Percentiles rank a stretch among this genome's conserved stretches.
Conservation (phyloP, 2,797 vertebrate species). For the Enteromius argenteus region DNA sequence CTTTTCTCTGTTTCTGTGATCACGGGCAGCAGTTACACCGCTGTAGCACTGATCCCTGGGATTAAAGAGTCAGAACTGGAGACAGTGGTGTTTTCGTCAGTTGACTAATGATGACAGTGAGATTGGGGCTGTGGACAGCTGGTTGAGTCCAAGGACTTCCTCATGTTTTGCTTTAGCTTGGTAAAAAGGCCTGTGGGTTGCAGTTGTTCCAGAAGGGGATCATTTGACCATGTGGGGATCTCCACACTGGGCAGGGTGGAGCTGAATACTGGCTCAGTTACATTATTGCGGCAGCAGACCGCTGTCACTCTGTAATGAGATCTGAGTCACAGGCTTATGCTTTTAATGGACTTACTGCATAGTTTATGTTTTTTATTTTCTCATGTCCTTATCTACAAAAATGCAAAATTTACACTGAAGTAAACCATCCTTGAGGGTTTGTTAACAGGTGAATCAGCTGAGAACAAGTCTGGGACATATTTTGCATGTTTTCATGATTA, state of each 20-base stretch:
- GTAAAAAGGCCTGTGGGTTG: slow-evolving; percentile 16
- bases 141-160: slow-evolving; percentile 37
- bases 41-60: background rate
- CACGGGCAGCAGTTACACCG: background rate
- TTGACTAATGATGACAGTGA: slow-evolving; percentile 33
- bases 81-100: slow-evolving; percentile 26
- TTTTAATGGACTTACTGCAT: slow-evolving; percentile 16
- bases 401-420: background rate
- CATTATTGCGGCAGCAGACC: slow-evolving; percentile 30
- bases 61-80: slow-evolving; percentile 26
- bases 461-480: background rate
- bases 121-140: slow-evolving; percentile 44
- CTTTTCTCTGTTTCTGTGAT: background rate
- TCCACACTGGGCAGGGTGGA: slow-evolving; percentile 42
- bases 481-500: background rate
- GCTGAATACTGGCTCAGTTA: slow-evolving; percentile 31
- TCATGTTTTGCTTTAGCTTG: slow-evolving; percentile 23
- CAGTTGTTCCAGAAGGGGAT: slow-evolving; percentile 31
- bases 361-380: background rate
- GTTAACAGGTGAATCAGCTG: background rate
- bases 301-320: slow-evolving; percentile 36
- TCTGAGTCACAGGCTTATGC: slow-evolving; percentile 1
- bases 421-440: background rate
- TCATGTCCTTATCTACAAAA: background rate
- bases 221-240: slow-evolving; percentile 34